These are phyloP conservation scores for Tragelaphus eurycerus DNA, from an alignment of 2,797 vertebrate genomes.

Conservation along the genomic window DNA sequence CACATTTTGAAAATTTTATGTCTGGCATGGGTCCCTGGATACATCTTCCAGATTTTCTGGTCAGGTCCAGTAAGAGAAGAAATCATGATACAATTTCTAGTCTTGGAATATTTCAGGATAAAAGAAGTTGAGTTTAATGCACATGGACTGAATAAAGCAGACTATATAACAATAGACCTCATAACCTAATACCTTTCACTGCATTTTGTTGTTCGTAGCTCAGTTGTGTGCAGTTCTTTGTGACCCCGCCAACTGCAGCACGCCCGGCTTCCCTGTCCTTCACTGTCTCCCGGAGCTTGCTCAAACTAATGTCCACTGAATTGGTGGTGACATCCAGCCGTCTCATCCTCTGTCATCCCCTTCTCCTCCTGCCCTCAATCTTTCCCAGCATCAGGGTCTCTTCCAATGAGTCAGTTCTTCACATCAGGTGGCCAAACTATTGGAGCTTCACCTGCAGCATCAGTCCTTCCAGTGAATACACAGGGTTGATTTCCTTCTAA, in stretches of 20 bases:
- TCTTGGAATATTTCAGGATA: slow-evolving; percentile 74
- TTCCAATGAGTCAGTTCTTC: background rate
- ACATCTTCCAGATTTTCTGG: slow-evolving; percentile 75
- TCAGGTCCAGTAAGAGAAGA: slow-evolving; percentile 62
- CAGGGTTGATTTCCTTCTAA: background rate
- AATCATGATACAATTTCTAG: slow-evolving; percentile 65
- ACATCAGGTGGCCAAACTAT: background rate
- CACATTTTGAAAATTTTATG: slow-evolving; percentile 70
- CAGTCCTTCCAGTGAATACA: background rate
- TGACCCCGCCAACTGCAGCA: background rate
- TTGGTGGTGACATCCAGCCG: background rate
- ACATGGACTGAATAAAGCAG: background rate
- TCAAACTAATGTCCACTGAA: background rate
- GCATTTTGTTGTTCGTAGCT: background rate
- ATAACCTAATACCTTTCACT: background rate
- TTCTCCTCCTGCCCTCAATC: background rate
- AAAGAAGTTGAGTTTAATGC: slow-evolving; percentile 74
- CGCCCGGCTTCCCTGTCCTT: background rate
- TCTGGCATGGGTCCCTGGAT: slow-evolving; percentile 81
- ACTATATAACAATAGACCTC: background rate
- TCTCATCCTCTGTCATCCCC: background rate
- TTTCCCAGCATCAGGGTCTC: background rate
- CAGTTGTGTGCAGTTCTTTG: background rate
- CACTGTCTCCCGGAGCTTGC: background rate
- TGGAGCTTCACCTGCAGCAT: background rate